Percentiles rank a stretch among this genome's conserved stretches.
Conservation (phyloP, 2,888 invertebrate species). For the Anorthoa munda region DNA sequence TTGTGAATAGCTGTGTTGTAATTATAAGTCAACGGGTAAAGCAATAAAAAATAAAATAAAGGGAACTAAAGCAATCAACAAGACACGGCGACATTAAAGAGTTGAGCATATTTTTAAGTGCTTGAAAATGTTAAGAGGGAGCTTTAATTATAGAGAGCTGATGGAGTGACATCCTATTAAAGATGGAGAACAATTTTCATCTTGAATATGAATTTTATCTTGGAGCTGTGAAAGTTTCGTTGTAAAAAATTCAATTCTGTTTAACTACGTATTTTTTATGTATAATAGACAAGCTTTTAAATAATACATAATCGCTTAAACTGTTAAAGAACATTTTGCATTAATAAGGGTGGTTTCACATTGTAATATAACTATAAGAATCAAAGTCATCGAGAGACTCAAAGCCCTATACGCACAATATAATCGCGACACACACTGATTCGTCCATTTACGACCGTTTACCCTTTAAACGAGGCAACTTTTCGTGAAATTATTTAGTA, state of each 20-base stretch:
- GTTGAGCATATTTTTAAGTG: constrained; percentile 76
- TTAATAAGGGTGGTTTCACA: not conserved
- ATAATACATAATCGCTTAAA: not conserved
- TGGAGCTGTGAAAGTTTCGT: constrained; percentile 23
- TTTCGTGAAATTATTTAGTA: constrained; percentile 71
- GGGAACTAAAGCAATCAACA: constrained; percentile 70
- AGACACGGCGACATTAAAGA: constrained; percentile 72
- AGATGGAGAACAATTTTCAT: constrained; percentile 51
- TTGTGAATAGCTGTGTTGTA: constrained; percentile 35
- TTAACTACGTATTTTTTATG: constrained; percentile 11
- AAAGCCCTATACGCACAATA: constrained; percentile 40
- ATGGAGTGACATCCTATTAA: constrained; percentile 60
- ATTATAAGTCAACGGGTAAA: constrained; percentile 70
- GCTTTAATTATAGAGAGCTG: constrained; percentile 75
- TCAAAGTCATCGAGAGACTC: constrained; percentile 16
- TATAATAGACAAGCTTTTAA: constrained; percentile 1
- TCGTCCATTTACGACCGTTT: constrained; percentile 69
- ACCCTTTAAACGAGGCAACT: constrained; percentile 69
- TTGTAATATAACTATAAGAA: constrained; percentile 4
- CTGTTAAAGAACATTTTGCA: not conserved
- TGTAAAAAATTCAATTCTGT: constrained; percentile 26
- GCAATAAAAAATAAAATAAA: constrained; percentile 74
- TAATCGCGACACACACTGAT: constrained; percentile 60
- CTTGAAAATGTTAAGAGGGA: constrained; percentile 69
- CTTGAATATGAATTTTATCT: constrained; percentile 43